phyloP scores from a whole-genome alignment of 2,113 vertebrate genomes.

The Tor tambroides region DNA sequence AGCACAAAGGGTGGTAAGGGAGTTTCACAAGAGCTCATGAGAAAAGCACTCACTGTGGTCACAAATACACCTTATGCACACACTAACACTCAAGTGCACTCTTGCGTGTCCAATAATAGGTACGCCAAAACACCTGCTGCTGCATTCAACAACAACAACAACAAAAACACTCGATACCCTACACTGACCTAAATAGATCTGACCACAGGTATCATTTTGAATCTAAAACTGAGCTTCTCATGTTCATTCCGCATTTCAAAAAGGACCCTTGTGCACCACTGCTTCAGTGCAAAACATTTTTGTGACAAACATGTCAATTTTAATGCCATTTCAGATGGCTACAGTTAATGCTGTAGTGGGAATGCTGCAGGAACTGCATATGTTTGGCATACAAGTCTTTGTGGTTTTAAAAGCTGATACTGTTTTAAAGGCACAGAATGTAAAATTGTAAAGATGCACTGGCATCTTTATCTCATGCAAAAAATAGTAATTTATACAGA shows the following conservation, averaged over 20 bases:
- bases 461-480: no score
- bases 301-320: background rate
- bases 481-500: no score
- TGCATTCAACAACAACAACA: background rate
- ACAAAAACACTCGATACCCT: background rate
- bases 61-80: background rate
- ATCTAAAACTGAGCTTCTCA: background rate
- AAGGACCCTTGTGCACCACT: background rate
- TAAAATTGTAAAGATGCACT: no score
- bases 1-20: background rate
- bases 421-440: no score
- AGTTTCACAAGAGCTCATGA: background rate
- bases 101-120: background rate
- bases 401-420: background rate
- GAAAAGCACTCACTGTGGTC: background rate
- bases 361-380: background rate
- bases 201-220: slow-evolving; percentile 1
- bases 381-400: background rate
- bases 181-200: background rate
- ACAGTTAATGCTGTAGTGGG: background rate
- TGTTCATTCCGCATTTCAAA: background rate
- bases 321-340: no score
- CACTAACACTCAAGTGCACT: slow-evolving; percentile 2
- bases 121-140: background rate
- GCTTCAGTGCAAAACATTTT: background rate